Evolutionary conservation across 2,888 invertebrate genomes (phyloP), one percentile per base, ranked within the genome.

Genomic region (Rotaria socialis): DNA sequence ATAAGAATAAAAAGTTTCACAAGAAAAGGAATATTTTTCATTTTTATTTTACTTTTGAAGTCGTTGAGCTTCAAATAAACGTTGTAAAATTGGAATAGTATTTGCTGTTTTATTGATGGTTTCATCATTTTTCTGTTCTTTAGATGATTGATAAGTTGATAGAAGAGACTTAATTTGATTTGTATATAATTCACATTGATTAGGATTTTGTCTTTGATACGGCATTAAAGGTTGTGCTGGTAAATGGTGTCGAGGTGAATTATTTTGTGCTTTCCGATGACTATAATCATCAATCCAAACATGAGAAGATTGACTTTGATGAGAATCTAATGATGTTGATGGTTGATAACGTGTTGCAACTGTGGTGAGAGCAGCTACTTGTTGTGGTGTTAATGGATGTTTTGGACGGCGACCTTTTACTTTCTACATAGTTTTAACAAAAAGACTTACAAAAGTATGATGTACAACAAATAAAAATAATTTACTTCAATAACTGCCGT

Each of bases 281-380:
- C 67, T 67, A 67, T 67, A 41, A 67, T 67, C 67, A 35, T 67
- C 67, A 35, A 67, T 67, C 67, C 67, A 67, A 35, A 67, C 67
- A 67, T 67, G 67, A 19, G 67, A 41, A 35, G 35, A 19, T 67
- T 67, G 16, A 14, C 11, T 41, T 35, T 67, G 35, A 67, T 67
- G 16, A 67, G 35, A 16, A 19, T 35, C 1, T 67, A 67, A 35
- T 41, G 35, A 67, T 67, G 35, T 67, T 67, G 35, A 35, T 67
- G 67, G 19, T 35, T 67, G 67, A 67, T 67, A 35, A 19, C 67
- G 67, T 35, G 67, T 67, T 67, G 67, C 35, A 41, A 67, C 67
- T 67, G 67, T 35, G 16, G 67, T 41, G 10, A 67, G 35, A 67
- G 67, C 67, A 67, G 67, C 67, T 35, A 67, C 67, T 67, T 67